A percentile compares a stretch with the other conserved stretches of the same genome.
Evolutionary conservation across 92 coral and sea anemone species (phyloP).

Genomic region (Parazoanthus atlanticus): DNA sequence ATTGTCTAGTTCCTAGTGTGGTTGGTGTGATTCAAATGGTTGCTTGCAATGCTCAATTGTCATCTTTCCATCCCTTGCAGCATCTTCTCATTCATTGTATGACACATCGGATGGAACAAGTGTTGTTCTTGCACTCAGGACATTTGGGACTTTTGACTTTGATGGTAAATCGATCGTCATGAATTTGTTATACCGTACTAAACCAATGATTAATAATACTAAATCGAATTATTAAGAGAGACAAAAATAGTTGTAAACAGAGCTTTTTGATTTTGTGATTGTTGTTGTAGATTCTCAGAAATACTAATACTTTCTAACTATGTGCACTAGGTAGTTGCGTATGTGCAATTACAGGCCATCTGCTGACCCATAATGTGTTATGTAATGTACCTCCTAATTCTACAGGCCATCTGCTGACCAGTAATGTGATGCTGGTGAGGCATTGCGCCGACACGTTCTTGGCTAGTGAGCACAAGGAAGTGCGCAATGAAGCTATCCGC

Average conservation of each 20-base stretch:
- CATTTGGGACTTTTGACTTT: slow-evolving; percentile 96
- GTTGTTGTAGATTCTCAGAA: no score
- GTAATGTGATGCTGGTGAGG: slow-evolving; percentile 86
- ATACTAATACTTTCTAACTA: no score
- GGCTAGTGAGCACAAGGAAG: slow-evolving; percentile 97
- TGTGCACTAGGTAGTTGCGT: no score
- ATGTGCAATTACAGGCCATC: no score
- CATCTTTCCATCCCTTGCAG: slow-evolving; percentile 38
- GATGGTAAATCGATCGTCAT: slow-evolving; percentile 65
- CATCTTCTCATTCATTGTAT: slow-evolving; percentile 78
- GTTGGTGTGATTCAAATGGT: no score
- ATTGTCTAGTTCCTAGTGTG: no score
- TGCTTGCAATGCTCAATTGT: not conserved
- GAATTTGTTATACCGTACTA: not conserved
- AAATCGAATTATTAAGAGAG: not conserved
- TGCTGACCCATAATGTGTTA: no score
- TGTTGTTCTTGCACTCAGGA: slow-evolving; percentile 90
- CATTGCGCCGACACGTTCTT: slow-evolving; percentile 98
- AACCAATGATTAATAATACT: not conserved
- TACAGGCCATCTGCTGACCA: slow-evolving; percentile 82
- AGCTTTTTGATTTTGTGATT: no score
- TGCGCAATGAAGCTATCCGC: slow-evolving; percentile 98
- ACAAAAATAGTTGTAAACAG: no score
- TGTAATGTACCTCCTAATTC: not conserved
- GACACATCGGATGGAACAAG: slow-evolving; percentile 84